Evolutionary conservation across 2,113 vertebrate species (phyloP).

Genomic region (Neolamprologus tretocephalus): DNA sequence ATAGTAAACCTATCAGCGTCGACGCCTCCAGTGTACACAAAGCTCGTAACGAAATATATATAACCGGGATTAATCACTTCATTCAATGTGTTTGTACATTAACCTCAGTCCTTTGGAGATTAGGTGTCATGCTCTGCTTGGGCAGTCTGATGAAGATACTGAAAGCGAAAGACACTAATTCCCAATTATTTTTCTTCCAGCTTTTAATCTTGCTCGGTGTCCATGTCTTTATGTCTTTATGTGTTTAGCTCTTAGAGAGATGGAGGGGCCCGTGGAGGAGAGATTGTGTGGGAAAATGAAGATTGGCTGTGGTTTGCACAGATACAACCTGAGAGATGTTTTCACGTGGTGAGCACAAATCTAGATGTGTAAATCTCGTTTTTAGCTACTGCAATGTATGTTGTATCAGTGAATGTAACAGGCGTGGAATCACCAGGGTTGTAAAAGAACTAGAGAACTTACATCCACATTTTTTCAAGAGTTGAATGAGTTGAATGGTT

Average conservation of each 20-base stretch:
- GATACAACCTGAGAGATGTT: slow-evolving; percentile 41
- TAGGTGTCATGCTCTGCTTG: not conserved
- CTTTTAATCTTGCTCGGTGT: not conserved
- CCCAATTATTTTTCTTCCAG: not conserved
- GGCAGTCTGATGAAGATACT: not conserved
- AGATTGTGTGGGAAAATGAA: slow-evolving; percentile 24
- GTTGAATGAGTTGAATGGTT: not conserved
- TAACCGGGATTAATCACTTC: fast-evolving
- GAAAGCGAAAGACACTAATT: not conserved
- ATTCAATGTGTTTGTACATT: not conserved
- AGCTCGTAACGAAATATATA: not conserved
- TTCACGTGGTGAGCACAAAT: slow-evolving; percentile 64
- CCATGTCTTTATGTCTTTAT: not conserved
- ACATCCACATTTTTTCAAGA: not conserved
- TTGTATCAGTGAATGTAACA: not conserved
- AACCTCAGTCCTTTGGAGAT: slow-evolving; percentile 34
- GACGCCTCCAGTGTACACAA: not conserved
- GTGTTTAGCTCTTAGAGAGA: slow-evolving; percentile 24
- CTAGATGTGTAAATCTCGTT: not conserved
- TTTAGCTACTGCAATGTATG: not conserved
- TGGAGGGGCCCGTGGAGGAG: slow-evolving; percentile 34
- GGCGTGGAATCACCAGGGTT: not conserved
- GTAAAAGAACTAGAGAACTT: not conserved
- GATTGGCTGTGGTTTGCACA: slow-evolving; percentile 11
- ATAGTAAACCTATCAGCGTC: not conserved